These are phyloP conservation scores for Liodrosophila aerea DNA, from an alignment of 2,888 invertebrate genomes.

Conservation along the genomic window DNA sequence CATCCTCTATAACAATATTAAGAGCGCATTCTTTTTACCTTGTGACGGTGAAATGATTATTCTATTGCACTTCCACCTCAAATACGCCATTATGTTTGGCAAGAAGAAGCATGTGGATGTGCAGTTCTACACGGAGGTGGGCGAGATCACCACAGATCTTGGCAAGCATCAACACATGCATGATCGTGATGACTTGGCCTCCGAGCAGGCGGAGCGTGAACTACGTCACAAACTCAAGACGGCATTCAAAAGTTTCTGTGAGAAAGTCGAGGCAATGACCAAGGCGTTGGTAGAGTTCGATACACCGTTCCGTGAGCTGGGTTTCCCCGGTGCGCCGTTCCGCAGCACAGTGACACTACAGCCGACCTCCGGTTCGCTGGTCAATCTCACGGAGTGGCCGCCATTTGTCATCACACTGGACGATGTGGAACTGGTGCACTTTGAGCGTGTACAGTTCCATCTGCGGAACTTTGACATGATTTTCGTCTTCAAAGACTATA, in stretches of 20 bases:
- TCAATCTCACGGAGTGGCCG: conserved; percentile 99
- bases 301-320: conserved; percentile 98
- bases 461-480: conserved; percentile 99
- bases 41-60: conserved; percentile 99
- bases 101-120: conserved; percentile 99
- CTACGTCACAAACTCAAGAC: conserved; percentile 97
- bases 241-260: conserved; percentile 99
- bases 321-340: conserved; percentile 98
- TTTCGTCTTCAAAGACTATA: conserved; percentile 99
- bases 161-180: conserved; percentile 99
- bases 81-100: conserved; percentile 99
- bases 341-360: conserved; percentile 97
- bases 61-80: conserved; percentile 98
- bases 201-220: conserved; percentile 99
- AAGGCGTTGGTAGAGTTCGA: conserved; percentile 99
- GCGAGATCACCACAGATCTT: conserved; percentile 99
- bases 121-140: conserved; percentile 99
- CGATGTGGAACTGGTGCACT: conserved; percentile 98
- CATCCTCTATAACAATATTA: conserved; percentile 99
- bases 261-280: conserved; percentile 96
- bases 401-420: conserved; percentile 99
- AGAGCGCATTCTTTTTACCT: conserved; percentile 99
- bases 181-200: conserved; percentile 98
- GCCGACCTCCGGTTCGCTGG: conserved; percentile 98
- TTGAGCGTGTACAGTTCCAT: conserved; percentile 99